A percentile compares a stretch with the other conserved stretches of the same genome.
phyloP scores from a whole-genome alignment of 2,888 invertebrate genomes.

The Allygus modestus region DNA sequence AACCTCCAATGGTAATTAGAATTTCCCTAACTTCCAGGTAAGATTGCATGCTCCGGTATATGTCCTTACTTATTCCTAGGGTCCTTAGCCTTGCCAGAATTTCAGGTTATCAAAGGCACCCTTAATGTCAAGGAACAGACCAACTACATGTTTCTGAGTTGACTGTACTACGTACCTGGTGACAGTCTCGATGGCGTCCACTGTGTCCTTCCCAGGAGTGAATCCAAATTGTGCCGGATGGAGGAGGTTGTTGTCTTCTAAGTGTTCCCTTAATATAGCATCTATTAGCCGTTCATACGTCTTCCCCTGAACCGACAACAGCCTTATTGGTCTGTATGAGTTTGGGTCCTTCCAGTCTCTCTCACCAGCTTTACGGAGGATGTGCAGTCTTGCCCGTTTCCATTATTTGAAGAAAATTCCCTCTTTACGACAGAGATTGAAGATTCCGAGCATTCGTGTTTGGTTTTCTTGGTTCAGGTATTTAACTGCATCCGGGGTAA shows the following conservation, averaged over 20 bases:
- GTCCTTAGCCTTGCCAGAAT: slow-evolving; percentile 68
- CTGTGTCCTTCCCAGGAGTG: slow-evolving; percentile 69
- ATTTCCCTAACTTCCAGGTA: slow-evolving; percentile 70
- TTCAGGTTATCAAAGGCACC: slow-evolving; percentile 72
- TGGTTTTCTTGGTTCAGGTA: too few relatives aligned
- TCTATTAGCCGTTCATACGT: slow-evolving; percentile 69
- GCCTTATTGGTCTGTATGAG: slow-evolving; percentile 27
- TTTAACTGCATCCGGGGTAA: too few relatives aligned
- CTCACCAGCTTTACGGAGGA: slow-evolving; percentile 19
- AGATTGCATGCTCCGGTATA: slow-evolving; percentile 69
- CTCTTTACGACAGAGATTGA: not conserved
- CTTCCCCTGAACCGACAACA: slow-evolving; percentile 11
- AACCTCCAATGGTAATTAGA: too few relatives aligned
- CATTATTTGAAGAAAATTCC: not conserved
- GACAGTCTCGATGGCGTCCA: slow-evolving; percentile 67
- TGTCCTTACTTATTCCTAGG: slow-evolving; percentile 67
- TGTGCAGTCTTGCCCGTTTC: not conserved
- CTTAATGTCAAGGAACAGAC: slow-evolving; percentile 70
- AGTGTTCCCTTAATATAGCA: slow-evolving; percentile 64
- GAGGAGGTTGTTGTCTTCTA: slow-evolving; percentile 40
- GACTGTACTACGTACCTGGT: not conserved
- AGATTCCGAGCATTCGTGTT: not conserved
- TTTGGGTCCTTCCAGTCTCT: slow-evolving; percentile 19
- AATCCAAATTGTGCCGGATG: slow-evolving; percentile 71
- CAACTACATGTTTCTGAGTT: slow-evolving; percentile 25